Conservation (phyloP, 2,888 invertebrate species). For the Uropetala carovei region DNA sequence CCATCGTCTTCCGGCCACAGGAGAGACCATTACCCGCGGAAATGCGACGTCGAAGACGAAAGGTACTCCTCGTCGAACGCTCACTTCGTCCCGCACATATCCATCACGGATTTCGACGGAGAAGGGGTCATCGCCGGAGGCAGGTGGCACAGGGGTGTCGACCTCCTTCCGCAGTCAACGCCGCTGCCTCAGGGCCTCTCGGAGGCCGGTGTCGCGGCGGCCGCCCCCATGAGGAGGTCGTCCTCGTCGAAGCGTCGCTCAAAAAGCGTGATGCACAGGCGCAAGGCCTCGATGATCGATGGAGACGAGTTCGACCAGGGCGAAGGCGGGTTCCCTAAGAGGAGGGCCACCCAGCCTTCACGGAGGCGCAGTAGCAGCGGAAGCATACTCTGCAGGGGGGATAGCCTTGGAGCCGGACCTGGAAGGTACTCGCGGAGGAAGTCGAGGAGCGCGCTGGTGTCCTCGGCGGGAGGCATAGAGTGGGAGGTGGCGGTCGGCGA, state of each 20-base stretch:
- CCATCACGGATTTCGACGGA: slow-evolving; percentile 53
- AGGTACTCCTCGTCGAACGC: neutral
- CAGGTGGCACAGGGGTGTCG: neutral
- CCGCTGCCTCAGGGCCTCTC: neutral
- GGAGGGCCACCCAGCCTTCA: slow-evolving; percentile 44
- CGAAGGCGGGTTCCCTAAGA: neutral
- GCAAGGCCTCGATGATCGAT: slow-evolving; percentile 34
- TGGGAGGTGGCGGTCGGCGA: slow-evolving; percentile 12
- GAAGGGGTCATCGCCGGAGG: neutral
- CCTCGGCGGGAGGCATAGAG: slow-evolving; percentile 9
- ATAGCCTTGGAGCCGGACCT: neutral
- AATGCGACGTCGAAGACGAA: slow-evolving; percentile 36
- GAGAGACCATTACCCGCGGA: neutral
- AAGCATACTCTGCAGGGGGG: slow-evolving; percentile 44
- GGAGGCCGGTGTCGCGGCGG: neutral
- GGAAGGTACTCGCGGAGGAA: slow-evolving; percentile 38
- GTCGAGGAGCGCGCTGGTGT: slow-evolving; percentile 5
- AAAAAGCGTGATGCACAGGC: slow-evolving; percentile 13
- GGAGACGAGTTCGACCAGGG: neutral
- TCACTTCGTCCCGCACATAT: slow-evolving; percentile 46
- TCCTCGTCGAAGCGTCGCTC: neutral
- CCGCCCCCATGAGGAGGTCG: neutral
- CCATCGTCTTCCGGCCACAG: neutral
- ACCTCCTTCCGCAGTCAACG: neutral
- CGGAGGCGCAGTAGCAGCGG: slow-evolving; percentile 48